Conservation (phyloP, 2,888 invertebrate species). For the Drosophila gaucha region DNA sequence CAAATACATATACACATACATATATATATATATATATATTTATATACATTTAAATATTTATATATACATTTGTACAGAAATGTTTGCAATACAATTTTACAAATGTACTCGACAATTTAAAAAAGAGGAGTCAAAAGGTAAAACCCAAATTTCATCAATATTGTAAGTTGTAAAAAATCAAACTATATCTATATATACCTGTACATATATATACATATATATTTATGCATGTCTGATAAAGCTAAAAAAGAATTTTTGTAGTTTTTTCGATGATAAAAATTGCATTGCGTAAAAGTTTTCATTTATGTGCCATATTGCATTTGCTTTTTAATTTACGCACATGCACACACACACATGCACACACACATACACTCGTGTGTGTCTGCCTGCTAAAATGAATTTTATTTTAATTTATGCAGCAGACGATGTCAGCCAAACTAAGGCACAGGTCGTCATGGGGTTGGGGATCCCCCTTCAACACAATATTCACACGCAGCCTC, state of each 20-base stretch:
- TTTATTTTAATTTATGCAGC: slow-evolving; percentile 74
- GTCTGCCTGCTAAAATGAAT: slow-evolving; percentile 50
- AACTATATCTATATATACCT: not conserved
- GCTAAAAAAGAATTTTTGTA: slow-evolving; percentile 33
- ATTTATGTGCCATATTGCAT: slow-evolving; percentile 63
- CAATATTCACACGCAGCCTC: slow-evolving; percentile 28
- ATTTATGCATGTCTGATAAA: slow-evolving; percentile 4
- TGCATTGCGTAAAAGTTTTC: slow-evolving; percentile 59
- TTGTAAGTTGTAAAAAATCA: slow-evolving; percentile 19
- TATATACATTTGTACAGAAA: not conserved
- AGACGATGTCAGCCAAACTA: slow-evolving; percentile 45
- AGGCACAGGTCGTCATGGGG: slow-evolving; percentile 45
- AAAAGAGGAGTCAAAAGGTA: not conserved
- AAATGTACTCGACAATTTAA: slow-evolving; percentile 31
- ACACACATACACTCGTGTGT: too few species aligned
- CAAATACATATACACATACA: slow-evolving; percentile 2
- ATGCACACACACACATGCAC: too few species aligned
- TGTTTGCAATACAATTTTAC: slow-evolving; percentile 15
- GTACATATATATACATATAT: slow-evolving; percentile 5
- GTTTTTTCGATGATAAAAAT: slow-evolving; percentile 32
- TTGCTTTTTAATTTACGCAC: slow-evolving; percentile 47
- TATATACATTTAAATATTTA: not conserved
- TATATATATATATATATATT: not conserved
- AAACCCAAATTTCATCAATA: slow-evolving; percentile 62
- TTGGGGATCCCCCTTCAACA: slow-evolving; percentile 20